phyloP scores from a whole-genome alignment of 2,797 vertebrate genomes.

The Podarcis lilfordi region DNA sequence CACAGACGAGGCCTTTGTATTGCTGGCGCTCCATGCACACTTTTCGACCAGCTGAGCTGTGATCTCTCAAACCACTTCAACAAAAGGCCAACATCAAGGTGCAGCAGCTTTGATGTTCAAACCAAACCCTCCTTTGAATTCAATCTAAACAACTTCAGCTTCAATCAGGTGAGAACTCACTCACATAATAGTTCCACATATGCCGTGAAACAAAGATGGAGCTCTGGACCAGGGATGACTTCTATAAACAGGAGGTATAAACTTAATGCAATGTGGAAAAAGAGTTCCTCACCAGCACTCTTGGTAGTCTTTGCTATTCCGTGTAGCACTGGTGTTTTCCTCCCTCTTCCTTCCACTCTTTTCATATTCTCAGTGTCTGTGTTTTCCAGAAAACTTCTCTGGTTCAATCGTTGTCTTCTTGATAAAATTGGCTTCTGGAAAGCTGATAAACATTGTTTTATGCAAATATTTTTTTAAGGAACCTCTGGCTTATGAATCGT shows the following conservation, averaged over 20 bases:
- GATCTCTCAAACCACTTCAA: not conserved
- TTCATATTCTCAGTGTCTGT: slow-evolving; percentile 41
- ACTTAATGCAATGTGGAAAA: not conserved
- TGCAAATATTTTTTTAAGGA: not conserved
- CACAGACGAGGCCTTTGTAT: not conserved
- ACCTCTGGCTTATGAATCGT: not conserved
- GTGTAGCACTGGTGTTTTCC: slow-evolving; percentile 17
- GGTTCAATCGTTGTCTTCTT: slow-evolving; percentile 60
- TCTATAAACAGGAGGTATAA: not conserved
- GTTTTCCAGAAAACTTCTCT: slow-evolving; percentile 59
- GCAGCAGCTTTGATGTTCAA: not conserved
- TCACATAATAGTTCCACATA: not conserved
- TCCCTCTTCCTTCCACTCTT: slow-evolving; percentile 41
- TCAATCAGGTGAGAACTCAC: not conserved
- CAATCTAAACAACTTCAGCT: not conserved
- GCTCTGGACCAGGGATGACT: not conserved
- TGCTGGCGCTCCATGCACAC: not conserved
- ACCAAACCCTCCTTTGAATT: not conserved
- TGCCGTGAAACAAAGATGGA: not conserved
- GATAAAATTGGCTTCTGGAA: slow-evolving; percentile 61
- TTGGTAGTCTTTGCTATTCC: not conserved
- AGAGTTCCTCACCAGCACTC: slow-evolving; percentile 55
- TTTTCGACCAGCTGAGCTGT: not conserved
- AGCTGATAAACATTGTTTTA: slow-evolving; percentile 51
- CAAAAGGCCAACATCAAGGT: not conserved